Evolutionary conservation across 1,140 invertebrate genomes (phyloP).

Genomic region (Hycleus phaleratus): DNA sequence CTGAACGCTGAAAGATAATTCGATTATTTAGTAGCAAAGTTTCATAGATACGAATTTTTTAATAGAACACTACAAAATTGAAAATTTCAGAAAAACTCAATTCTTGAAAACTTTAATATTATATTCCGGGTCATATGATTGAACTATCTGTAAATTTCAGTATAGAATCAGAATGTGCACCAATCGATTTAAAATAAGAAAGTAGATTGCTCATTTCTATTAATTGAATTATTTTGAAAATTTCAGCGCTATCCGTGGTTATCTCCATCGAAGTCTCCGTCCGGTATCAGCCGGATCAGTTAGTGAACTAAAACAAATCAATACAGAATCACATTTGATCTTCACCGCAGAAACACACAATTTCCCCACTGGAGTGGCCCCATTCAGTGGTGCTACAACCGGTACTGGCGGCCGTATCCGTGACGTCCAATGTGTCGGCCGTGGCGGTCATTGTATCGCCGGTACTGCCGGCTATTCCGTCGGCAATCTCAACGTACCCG

Average conservation of each 20-base stretch:
- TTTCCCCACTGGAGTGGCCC: conserved; percentile 91
- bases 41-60: too few relatives aligned
- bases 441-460: conserved; percentile 87
- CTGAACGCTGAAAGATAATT: too few relatives aligned
- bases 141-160: too few relatives aligned
- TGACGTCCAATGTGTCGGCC: conserved; percentile 89
- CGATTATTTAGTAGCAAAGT: too few relatives aligned
- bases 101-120: too few relatives aligned
- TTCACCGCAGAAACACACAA: conserved; percentile 99
- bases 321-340: conserved; percentile 78
- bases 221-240: conserved; percentile 26
- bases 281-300: conserved; percentile 54
- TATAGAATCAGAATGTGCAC: too few relatives aligned
- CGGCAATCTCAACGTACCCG: conserved; percentile 85
- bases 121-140: too few relatives aligned
- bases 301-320: conserved; percentile 53
- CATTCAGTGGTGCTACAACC: conserved; percentile 93
- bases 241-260: conserved; percentile 82
- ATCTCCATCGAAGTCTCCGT: conserved; percentile 54
- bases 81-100: too few relatives aligned
- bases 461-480: conserved; percentile 95
- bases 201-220: too few relatives aligned
- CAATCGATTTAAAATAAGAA: too few relatives aligned
- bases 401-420: conserved; percentile 92
- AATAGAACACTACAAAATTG: too few relatives aligned